Evolutionary conservation across 2,113 vertebrate species (phyloP).

Genomic region (Epinephelus fuscoguttatus): DNA sequence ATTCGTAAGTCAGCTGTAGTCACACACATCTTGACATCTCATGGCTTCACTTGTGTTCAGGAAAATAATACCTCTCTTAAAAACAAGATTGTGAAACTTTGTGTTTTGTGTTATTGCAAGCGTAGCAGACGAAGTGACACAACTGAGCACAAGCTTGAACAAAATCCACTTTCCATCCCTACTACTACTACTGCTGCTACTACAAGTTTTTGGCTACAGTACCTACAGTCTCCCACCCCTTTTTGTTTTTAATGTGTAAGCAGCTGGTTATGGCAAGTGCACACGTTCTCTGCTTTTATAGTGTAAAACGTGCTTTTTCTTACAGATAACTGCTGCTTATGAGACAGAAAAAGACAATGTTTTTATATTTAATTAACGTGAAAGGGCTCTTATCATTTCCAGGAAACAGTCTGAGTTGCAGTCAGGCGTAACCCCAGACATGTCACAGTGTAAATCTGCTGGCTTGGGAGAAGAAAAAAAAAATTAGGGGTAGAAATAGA

Average conservation of each 20-base stretch:
- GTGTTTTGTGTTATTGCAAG: conserved; percentile 20
- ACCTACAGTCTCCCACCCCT: neutral
- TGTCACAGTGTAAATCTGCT: conserved; percentile 76
- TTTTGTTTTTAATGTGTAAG: conserved; percentile 37
- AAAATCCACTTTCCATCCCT: conserved; percentile 22
- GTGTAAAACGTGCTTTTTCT: conserved; percentile 34
- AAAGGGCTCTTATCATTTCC: conserved; percentile 70
- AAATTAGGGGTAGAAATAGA: conserved; percentile 63
- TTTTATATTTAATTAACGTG: conserved; percentile 52
- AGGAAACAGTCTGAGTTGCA: conserved; percentile 74
- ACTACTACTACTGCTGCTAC: neutral
- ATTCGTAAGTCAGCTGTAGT: conserved; percentile 2
- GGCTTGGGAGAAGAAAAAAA: conserved; percentile 31
- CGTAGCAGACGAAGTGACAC: neutral
- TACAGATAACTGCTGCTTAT: conserved; percentile 49
- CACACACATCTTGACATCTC: neutral
- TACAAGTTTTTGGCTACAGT: conserved; percentile 33
- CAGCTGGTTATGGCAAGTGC: conserved; percentile 13
- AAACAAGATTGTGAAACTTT: neutral
- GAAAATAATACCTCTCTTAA: neutral
- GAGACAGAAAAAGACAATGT: neutral
- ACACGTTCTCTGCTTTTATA: conserved; percentile 6
- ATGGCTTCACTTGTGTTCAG: neutral
- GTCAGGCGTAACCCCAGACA: conserved; percentile 73
- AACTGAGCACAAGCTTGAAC: conserved; percentile 15